Percentiles rank a stretch among this genome's conserved stretches.
These are phyloP conservation scores for Kuschelorhynchus macadamiae DNA, from an alignment of 2,888 invertebrate species.

Conservation along the genomic window DNA sequence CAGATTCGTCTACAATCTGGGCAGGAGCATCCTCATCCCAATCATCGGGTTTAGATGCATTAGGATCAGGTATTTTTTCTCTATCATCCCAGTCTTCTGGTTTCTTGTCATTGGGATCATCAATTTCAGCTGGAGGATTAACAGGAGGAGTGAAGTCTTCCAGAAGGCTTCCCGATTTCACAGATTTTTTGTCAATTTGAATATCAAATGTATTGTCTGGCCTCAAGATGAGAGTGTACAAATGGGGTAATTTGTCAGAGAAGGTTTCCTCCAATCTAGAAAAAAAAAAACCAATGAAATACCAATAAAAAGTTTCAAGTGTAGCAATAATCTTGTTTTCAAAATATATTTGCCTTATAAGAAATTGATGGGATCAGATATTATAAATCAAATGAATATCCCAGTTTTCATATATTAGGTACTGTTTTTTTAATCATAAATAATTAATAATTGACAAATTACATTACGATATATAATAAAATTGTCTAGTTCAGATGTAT, in stretches of 20 bases:
- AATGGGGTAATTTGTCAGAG: constrained; percentile 93
- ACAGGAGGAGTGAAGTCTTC: constrained; percentile 94
- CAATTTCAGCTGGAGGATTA: constrained; percentile 94
- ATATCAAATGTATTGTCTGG: constrained; percentile 87
- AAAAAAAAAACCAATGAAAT: too few species aligned
- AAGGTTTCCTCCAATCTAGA: constrained; percentile 81
- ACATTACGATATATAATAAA: too few species aligned
- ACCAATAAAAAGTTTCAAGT: too few species aligned
- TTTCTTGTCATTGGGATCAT: constrained; percentile 88
- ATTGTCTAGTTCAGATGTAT: too few species aligned
- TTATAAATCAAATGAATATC: too few species aligned
- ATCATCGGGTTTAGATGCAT: constrained; percentile 91
- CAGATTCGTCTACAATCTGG: constrained; percentile 88
- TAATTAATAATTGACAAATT: too few species aligned
- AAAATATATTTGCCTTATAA: too few species aligned
- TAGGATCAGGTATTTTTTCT: constrained; percentile 63
- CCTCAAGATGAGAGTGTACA: constrained; percentile 83
- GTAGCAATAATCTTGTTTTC: too few species aligned
- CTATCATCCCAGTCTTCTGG: constrained; percentile 98
- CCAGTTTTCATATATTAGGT: too few species aligned
- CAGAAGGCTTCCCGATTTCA: constrained; percentile 89
- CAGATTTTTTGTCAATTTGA: constrained; percentile 85
- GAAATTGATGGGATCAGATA: too few species aligned
- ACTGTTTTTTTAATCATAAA: too few species aligned
- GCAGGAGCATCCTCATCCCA: constrained; percentile 97